Evolutionary conservation across 2,888 invertebrate genomes (phyloP).

Genomic region (Tenthredo distinguenda): DNA sequence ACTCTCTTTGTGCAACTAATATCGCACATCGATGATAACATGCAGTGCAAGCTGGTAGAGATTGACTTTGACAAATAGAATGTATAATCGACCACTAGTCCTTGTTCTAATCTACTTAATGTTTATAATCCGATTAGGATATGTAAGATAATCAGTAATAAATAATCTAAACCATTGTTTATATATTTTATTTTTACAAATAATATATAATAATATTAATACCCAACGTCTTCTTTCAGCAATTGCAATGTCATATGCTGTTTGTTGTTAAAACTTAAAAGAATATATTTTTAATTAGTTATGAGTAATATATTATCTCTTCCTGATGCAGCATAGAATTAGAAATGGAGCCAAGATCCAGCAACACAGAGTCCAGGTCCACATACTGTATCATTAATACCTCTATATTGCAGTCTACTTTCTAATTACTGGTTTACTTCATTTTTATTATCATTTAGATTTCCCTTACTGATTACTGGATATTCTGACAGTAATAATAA

Average conservation of each 20-base stretch:
- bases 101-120: not conserved
- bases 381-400: not conserved
- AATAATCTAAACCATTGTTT: not conserved
- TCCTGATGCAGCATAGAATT: not conserved
- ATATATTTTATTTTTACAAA: not conserved
- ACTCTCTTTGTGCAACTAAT: not conserved
- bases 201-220: not conserved
- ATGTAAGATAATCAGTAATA: not conserved
- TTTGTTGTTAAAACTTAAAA: not conserved
- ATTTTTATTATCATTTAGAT: not conserved
- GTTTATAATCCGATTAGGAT: not conserved
- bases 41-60: not conserved
- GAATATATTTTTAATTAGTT: not conserved
- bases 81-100: not conserved
- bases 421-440: not conserved
- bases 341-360: not conserved
- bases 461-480: not conserved
- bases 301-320: not conserved
- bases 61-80: not conserved
- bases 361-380: not conserved
- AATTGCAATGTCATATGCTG: not conserved
- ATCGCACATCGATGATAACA: not conserved
- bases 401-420: not conserved
- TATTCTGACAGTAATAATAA: not conserved
- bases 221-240: not conserved